Evolutionary conservation across 1,140 invertebrate species (phyloP).

Genomic region (Drosophila rhopaloa): DNA sequence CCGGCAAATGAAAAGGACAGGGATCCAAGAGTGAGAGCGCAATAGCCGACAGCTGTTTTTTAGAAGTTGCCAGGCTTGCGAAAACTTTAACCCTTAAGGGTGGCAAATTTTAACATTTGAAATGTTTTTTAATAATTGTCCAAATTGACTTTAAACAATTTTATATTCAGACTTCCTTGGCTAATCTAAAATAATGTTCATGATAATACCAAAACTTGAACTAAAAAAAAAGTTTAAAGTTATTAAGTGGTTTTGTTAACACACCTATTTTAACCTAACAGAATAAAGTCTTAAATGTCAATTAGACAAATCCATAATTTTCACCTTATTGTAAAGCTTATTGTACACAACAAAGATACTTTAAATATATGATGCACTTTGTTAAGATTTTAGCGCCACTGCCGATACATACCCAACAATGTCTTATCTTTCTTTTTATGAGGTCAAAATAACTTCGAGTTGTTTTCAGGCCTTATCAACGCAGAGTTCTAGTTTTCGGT

Average conservation of each 20-base stretch:
- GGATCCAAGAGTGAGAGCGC: conserved; percentile 16
- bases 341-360: too few relatives aligned
- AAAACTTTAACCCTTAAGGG: conserved; percentile 11
- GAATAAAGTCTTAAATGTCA: neutral
- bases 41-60: conserved; percentile 38
- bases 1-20: conserved; percentile 49
- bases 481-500: conserved; percentile 42
- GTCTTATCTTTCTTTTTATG: conserved; percentile 45
- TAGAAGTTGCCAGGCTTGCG: conserved; percentile 48
- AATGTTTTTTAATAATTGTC: too few relatives aligned
- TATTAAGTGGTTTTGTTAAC: neutral
- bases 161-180: too few relatives aligned
- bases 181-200: too few relatives aligned
- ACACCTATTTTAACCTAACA: neutral
- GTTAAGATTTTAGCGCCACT: conserved; percentile 6
- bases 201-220: too few relatives aligned
- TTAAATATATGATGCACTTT: conserved; percentile 4
- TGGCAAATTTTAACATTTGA: too few relatives aligned
- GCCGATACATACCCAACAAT: conserved; percentile 43
- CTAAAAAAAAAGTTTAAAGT: neutral
- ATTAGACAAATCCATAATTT: neutral
- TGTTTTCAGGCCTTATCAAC: conserved; percentile 28
- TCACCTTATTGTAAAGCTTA: neutral
- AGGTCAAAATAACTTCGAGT: conserved; percentile 53
- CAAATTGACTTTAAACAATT: too few relatives aligned